Conservation (phyloP, 2,888 invertebrate species). For the Hylaea fasciaria region DNA sequence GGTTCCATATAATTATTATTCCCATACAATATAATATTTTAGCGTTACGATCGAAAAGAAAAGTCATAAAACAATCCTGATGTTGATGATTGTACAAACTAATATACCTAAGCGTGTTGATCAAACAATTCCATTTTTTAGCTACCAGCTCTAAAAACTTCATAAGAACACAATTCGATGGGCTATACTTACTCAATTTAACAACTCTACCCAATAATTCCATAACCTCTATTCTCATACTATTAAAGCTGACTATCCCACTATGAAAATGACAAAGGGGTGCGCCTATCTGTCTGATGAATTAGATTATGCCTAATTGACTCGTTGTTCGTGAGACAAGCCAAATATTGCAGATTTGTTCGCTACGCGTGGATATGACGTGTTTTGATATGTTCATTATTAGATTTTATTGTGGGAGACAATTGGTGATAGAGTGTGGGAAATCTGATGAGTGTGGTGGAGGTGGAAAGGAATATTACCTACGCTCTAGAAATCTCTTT, state of each 20-base stretch:
- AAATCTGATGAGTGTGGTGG: slow-evolving; percentile 26
- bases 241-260: slow-evolving; percentile 27
- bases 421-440: slow-evolving; percentile 53
- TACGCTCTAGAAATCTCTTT: no score
- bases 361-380: slow-evolving; percentile 54
- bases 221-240: neutral
- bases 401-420: slow-evolving; percentile 38
- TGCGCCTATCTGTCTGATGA: slow-evolving; percentile 34
- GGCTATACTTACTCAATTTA: neutral
- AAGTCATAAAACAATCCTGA: no score
- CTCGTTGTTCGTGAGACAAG: slow-evolving; percentile 63
- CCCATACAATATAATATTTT: no score
- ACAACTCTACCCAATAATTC: neutral
- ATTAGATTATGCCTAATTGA: slow-evolving; percentile 63
- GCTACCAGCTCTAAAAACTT: neutral
- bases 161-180: neutral
- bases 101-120: neutral
- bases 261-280: slow-evolving; percentile 31
- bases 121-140: neutral
- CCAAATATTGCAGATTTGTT: slow-evolving; percentile 59
- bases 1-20: no score
- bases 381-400: slow-evolving; percentile 69
- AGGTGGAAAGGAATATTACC: no score
- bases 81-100: no score
- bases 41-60: no score